These are phyloP conservation scores for Hemitrygon akajei DNA, from an alignment of 2,797 vertebrate genomes.

Conservation along the genomic window DNA sequence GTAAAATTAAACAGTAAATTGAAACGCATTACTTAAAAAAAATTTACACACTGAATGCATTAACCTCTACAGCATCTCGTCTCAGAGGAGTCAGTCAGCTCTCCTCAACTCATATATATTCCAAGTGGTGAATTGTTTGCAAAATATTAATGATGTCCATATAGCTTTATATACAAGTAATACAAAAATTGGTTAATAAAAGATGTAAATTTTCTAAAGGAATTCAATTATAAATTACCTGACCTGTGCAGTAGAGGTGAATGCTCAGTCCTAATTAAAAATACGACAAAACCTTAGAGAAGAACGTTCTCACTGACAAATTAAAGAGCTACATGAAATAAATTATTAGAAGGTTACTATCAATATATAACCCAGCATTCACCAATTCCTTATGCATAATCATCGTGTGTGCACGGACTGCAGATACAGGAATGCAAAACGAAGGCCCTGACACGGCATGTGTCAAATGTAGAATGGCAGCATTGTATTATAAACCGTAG, in stretches of 20 bases:
- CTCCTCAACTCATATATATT: conserved; percentile 3
- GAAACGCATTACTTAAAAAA: conserved; percentile 29
- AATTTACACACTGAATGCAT: not conserved
- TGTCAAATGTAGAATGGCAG: not conserved
- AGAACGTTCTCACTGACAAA: not conserved
- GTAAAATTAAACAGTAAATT: conserved; percentile 17
- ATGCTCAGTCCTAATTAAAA: conserved; percentile 29
- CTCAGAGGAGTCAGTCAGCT: conserved; percentile 10
- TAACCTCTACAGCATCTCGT: conserved; percentile 16
- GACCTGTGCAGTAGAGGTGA: conserved; percentile 24
- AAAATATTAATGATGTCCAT: conserved; percentile 31
- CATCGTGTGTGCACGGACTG: not conserved
- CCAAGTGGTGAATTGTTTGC: conserved; percentile 12
- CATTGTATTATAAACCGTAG: too few species aligned
- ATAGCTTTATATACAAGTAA: conserved; percentile 22
- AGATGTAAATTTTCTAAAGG: conserved; percentile 31
- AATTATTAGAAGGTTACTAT: conserved; percentile 4
- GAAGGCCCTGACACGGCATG: not conserved
- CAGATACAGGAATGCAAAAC: not conserved
- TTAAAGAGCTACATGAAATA: conserved; percentile 24
- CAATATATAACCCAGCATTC: conserved; percentile 21
- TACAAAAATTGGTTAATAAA: conserved; percentile 21
- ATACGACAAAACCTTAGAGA: conserved; percentile 7
- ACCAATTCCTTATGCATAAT: conserved; percentile 11
- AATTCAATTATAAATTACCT: conserved; percentile 33